Evolutionary conservation across 2,888 invertebrate species (phyloP).

Genomic region (Fabriciana adippe): DNA sequence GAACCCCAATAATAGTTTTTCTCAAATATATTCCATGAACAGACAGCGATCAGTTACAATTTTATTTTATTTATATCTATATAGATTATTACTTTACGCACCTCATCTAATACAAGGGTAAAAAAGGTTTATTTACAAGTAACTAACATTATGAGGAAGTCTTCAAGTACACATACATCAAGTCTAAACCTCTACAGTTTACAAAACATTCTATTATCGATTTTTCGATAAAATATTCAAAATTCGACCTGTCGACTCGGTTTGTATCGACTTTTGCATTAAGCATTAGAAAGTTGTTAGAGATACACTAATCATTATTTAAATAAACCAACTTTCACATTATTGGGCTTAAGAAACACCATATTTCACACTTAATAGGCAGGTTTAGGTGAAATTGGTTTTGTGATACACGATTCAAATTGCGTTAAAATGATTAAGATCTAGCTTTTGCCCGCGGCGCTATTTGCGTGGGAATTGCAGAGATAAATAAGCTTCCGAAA

Average conservation of each 20-base stretch:
- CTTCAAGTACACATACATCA: too few species aligned
- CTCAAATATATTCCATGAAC: too few species aligned
- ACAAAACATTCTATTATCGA: not conserved
- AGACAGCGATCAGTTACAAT: too few species aligned
- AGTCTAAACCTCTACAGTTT: too few species aligned
- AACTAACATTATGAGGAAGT: too few species aligned
- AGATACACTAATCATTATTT: conserved; percentile 44
- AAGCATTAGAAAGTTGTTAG: conserved; percentile 50
- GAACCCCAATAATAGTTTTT: too few species aligned
- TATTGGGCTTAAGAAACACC: conserved; percentile 38
- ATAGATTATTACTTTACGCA: too few species aligned
- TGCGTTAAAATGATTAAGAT: conserved; percentile 4
- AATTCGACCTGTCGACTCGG: not conserved
- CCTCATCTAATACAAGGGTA: too few species aligned
- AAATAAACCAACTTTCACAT: conserved; percentile 47
- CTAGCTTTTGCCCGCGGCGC: conserved; percentile 4
- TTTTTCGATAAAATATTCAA: not conserved
- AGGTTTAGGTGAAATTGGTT: conserved; percentile 33
- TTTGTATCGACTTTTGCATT: conserved; percentile 19
- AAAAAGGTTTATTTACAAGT: too few species aligned
- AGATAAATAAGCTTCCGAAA: too few species aligned
- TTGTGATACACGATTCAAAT: conserved; percentile 10
- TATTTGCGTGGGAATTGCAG: conserved; percentile 5
- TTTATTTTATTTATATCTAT: too few species aligned
- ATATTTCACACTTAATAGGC: conserved; percentile 41